Conservation (phyloP, 2,797 vertebrate species). For the Tolypeutes matacus region DNA sequence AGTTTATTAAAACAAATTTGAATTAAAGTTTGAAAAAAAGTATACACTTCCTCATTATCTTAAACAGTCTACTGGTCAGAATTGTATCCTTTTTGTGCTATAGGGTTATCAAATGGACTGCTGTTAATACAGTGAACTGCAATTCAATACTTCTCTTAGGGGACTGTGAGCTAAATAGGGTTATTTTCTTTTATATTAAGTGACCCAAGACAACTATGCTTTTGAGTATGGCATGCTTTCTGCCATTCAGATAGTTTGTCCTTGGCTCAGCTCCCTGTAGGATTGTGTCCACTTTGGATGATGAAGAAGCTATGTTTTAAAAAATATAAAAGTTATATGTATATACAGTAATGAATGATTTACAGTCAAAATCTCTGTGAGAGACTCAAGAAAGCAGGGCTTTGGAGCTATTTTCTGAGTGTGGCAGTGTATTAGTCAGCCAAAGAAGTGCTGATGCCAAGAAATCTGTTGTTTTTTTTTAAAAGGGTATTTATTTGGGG, state of each 20-base stretch:
- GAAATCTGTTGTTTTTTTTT: too few relatives aligned
- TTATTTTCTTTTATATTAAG: constrained; percentile 39
- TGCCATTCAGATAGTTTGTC: neutral
- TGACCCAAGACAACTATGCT: neutral
- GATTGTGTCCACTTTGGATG: neutral
- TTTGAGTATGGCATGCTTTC: neutral
- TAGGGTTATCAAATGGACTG: neutral
- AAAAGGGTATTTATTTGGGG: too few relatives aligned
- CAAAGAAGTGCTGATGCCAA: too few relatives aligned
- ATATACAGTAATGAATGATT: neutral
- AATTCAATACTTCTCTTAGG: neutral
- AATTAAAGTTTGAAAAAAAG: constrained; percentile 55
- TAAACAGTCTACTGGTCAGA: constrained; percentile 26
- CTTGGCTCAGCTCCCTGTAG: neutral
- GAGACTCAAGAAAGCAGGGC: neutral
- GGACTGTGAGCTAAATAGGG: neutral
- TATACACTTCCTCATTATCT: neutral
- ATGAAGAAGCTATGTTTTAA: neutral
- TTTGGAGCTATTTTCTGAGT: neutral
- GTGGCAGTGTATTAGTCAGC: neutral
- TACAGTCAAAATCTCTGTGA: neutral
- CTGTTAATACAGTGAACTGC: neutral
- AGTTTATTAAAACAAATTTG: constrained; percentile 33
- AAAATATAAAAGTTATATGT: neutral
- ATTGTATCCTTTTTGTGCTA: neutral